phyloP scores from a whole-genome alignment of 2,113 vertebrate genomes.

The Vidua chalybeata region DNA sequence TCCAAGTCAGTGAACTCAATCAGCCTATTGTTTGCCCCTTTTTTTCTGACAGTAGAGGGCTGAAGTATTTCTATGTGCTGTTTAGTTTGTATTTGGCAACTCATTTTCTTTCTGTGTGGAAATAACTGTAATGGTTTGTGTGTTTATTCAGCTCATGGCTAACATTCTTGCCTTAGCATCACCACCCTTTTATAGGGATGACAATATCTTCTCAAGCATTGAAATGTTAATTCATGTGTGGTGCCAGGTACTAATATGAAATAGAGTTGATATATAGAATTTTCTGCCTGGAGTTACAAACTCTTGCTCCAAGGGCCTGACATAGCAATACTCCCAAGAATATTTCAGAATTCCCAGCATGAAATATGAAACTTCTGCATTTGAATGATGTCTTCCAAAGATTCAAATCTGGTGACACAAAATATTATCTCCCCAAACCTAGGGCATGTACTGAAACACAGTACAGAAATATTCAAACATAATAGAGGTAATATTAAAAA shows the following conservation, averaged over 20 bases:
- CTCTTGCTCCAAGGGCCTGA: neutral
- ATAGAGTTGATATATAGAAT: neutral
- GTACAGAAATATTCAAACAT: neutral
- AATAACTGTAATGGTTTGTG: neutral
- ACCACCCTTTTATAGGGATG: neutral
- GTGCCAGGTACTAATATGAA: neutral
- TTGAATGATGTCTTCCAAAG: neutral
- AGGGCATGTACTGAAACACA: neutral
- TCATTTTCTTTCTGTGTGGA: neutral
- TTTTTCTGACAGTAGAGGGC: neutral
- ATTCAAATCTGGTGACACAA: neutral
- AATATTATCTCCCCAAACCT: neutral
- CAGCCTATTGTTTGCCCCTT: neutral
- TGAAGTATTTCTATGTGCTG: neutral
- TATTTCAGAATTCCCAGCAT: neutral
- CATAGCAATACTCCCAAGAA: neutral
- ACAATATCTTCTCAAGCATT: neutral
- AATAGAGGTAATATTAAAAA: neutral
- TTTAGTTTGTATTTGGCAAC: constrained; percentile 23
- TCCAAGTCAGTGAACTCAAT: neutral
- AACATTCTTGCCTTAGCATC: neutral
- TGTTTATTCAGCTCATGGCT: neutral
- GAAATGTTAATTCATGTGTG: neutral
- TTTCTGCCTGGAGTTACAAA: neutral
- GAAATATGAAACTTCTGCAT: neutral